These are phyloP conservation scores for Cryptocheilus praepositus DNA, from an alignment of 2,888 invertebrate genomes.

Conservation along the genomic window DNA sequence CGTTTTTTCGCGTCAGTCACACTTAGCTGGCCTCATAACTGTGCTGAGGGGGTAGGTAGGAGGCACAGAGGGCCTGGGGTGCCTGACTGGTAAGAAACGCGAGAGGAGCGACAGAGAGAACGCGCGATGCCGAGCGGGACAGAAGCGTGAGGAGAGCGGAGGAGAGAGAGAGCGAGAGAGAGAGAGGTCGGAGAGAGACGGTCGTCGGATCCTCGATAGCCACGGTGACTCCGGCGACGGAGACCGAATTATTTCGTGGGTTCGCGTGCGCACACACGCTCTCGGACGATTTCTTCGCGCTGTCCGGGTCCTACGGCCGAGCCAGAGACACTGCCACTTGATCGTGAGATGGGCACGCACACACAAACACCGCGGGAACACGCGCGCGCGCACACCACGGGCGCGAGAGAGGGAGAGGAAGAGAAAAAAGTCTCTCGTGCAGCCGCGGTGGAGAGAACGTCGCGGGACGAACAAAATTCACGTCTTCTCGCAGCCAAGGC, in stretches of 20 bases:
- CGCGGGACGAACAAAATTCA: constrained; percentile 49
- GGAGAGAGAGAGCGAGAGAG: constrained; percentile 30
- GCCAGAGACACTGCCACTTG: constrained; percentile 46
- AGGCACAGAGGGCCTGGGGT: not conserved
- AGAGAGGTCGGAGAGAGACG: constrained; percentile 5
- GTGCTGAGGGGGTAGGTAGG: constrained; percentile 17
- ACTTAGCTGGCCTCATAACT: constrained; percentile 48
- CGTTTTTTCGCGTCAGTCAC: constrained; percentile 41
- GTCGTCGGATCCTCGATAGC: constrained; percentile 36
- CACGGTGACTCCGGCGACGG: constrained; percentile 32
- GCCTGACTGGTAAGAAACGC: constrained; percentile 11
- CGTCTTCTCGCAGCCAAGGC: constrained; percentile 65
- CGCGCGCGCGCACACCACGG: constrained; percentile 15
- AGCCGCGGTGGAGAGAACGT: constrained; percentile 52
- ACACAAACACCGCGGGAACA: constrained; percentile 30
- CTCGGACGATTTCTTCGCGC: constrained; percentile 21
- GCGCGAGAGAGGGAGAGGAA: constrained; percentile 17
- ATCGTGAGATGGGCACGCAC: constrained; percentile 30
- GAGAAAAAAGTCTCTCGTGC: constrained; percentile 48
- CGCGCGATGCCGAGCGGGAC: not conserved
- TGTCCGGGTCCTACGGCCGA: constrained; percentile 43
- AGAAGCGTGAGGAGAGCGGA: constrained; percentile 6
- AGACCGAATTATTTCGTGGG: constrained; percentile 15
- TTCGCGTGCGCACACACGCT: constrained; percentile 1
- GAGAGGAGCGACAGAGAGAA: constrained; percentile 30